Percentiles rank a stretch among this genome's conserved stretches.
Evolutionary conservation across 2,113 vertebrate genomes (phyloP).

Genomic region (Tupaia tana): DNA sequence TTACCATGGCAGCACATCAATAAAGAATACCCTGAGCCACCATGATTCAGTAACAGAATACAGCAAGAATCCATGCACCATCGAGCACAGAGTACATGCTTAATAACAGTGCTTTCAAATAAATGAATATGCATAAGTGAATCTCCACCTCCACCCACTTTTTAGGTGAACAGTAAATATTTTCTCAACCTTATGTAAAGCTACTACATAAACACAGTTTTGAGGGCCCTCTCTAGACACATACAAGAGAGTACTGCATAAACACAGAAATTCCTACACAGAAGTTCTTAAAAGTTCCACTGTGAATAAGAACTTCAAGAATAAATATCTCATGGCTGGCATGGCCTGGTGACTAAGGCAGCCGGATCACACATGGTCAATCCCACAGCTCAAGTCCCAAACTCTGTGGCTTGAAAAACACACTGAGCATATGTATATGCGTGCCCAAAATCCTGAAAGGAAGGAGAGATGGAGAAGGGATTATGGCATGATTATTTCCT

Average conservation of each 20-base stretch:
- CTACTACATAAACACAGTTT: neutral
- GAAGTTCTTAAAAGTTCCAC: constrained; percentile 1
- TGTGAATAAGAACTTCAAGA: neutral
- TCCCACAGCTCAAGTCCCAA: too few relatives aligned
- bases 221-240: neutral
- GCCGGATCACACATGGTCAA: too few relatives aligned
- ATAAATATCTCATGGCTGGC: neutral
- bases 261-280: neutral
- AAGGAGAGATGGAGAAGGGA: too few relatives aligned
- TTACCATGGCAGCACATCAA: neutral
- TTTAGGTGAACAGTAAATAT: neutral
- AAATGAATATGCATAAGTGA: neutral
- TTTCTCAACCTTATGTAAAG: neutral
- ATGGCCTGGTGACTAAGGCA: too few relatives aligned
- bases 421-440: too few relatives aligned
- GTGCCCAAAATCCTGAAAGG: too few relatives aligned
- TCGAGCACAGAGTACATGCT: neutral
- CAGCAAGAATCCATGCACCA: neutral
- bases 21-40: neutral
- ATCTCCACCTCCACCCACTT: neutral
- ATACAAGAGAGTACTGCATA: neutral
- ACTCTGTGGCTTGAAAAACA: too few relatives aligned
- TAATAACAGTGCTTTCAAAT: neutral
- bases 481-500: too few relatives aligned
- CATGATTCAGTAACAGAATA: neutral